Evolutionary conservation across 2,113 vertebrate species (phyloP).

Genomic region (Pluvianellus socialis): DNA sequence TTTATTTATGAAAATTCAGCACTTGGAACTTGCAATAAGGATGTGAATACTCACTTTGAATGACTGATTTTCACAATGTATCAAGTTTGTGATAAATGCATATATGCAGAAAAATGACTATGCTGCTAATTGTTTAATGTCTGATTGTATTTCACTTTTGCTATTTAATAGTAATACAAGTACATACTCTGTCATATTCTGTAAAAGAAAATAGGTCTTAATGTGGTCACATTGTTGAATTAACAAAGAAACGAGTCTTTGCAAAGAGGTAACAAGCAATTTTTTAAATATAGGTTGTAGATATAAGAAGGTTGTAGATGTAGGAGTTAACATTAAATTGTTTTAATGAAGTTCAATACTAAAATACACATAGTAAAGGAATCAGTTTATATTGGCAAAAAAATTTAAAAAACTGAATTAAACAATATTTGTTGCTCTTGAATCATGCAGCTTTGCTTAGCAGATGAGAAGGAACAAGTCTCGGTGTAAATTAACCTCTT

Average conservation of each 20-base stretch:
- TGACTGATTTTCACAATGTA: not conserved
- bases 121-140: not conserved
- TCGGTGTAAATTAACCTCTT: not conserved
- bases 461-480: not conserved
- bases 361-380: not conserved
- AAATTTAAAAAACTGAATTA: not conserved
- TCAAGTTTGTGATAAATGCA: not conserved
- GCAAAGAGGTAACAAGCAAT: not conserved
- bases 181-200: not conserved
- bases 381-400: not conserved
- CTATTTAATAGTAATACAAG: not conserved
- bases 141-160: not conserved
- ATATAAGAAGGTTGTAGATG: not conserved
- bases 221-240: not conserved
- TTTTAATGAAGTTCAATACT: not conserved
- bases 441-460: not conserved
- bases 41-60: not conserved
- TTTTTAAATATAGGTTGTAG: not conserved
- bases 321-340: not conserved
- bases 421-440: not conserved
- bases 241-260: not conserved
- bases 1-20: not conserved
- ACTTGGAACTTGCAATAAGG: not conserved
- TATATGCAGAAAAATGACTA: not conserved
- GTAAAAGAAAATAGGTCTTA: not conserved